Evolutionary conservation across 2,888 invertebrate genomes (phyloP), one percentile per base, ranked within the genome.

Genomic region (Drosophila quasianomalipes): DNA sequence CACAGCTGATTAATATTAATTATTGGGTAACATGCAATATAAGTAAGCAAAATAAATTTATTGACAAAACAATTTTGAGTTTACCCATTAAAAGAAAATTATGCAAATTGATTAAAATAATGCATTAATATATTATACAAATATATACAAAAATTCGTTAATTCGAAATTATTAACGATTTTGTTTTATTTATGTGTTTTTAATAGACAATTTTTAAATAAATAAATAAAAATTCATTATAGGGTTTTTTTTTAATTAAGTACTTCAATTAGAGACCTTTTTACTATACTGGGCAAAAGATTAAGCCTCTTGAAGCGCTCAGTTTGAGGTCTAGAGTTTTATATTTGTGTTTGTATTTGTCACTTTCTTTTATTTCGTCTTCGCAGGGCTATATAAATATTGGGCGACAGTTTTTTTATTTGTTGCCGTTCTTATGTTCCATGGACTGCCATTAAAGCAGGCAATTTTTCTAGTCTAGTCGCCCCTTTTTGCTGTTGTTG

Each of bases 401-500:
- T 76, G 44, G 85, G 66, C 80, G 76, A 85, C 83, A 76, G 67
- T 79, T 16, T 82, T 82, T 68, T 76, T 51, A 70, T 71, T 72
- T 51, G 65, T 65, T 57, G 44, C 31, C 65, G 53, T 65, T 76
- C 60, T 73, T 61, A 55, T 66, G 77, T 63, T 70, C 63, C 58
- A 66, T 66, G 67, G 66, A 52, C 61, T 72, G 74, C 79, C 82
- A 85, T 85, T 87, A 85, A 83, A 76, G 74, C 86, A 59, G 70
- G 37, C 83, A 72, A 73, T 79, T 74, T 84, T 74, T 61, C 67
- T 63, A 58, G 87, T 76, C 79, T 71, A 74, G 73, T 78, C 77
- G 39, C 35, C 39, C 28, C 41, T 59, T 60, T 74, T 35, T 39
- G 1, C 26, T 26, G 2, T 51, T 60, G 2, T 62, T 51, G 30